These are phyloP conservation scores for Xestobium rufovillosum DNA, from an alignment of 2,888 invertebrate genomes.

Conservation along the genomic window DNA sequence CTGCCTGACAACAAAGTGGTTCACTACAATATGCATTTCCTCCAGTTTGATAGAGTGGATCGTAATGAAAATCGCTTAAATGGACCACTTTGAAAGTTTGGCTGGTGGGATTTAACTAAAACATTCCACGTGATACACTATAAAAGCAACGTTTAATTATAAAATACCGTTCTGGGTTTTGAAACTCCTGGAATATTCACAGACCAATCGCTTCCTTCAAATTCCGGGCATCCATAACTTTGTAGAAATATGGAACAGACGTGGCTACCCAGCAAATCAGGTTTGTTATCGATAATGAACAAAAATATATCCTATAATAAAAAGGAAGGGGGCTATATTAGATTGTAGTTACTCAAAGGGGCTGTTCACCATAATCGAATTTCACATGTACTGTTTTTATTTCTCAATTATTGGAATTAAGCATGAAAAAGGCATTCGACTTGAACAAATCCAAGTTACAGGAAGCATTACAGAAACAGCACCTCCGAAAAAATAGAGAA, in stretches of 20 bases:
- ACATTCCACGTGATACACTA: neutral
- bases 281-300: conserved; percentile 1
- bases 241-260: conserved; percentile 1
- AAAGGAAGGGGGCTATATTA: no score
- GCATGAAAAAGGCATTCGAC: no score
- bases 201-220: neutral
- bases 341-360: no score
- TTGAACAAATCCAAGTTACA: no score
- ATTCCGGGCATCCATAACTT: neutral
- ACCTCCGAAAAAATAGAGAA: no score
- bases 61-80: conserved; percentile 73
- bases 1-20: conserved; percentile 69
- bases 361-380: no score
- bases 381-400: no score
- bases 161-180: conserved; percentile 6
- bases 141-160: neutral
- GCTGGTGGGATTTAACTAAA: conserved; percentile 8
- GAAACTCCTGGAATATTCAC: conserved; percentile 5
- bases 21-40: conserved; percentile 65
- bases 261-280: neutral
- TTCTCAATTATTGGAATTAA: no score
- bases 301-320: neutral
- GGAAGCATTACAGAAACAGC: no score
- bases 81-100: conserved; percentile 49
- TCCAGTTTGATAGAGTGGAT: conserved; percentile 61